These are phyloP conservation scores for Paraplagusia blochii DNA, from an alignment of 2,113 vertebrate species.

Conservation along the genomic window DNA sequence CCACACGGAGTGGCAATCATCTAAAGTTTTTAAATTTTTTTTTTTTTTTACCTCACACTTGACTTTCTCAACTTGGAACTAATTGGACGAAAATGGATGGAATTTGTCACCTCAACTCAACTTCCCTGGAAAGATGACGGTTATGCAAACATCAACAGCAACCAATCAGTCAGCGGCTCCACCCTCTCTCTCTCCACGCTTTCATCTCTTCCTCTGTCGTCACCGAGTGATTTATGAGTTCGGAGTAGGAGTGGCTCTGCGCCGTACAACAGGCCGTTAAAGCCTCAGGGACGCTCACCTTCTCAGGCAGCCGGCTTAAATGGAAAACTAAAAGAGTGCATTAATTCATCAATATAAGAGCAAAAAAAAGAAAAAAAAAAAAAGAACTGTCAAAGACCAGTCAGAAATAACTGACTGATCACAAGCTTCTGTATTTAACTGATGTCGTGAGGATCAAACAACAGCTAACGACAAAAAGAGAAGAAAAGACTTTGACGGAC, in stretches of 20 bases:
- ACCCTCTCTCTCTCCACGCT: slow-evolving; percentile 34
- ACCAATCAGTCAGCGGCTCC: slow-evolving; percentile 28
- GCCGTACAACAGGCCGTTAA: slow-evolving; percentile 69
- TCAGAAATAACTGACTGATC: slow-evolving; percentile 73
- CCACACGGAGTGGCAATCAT: slow-evolving; percentile 60
- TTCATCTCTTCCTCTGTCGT: slow-evolving; percentile 31
- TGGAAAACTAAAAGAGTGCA: slow-evolving; percentile 79
- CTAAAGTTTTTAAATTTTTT: slow-evolving; percentile 58
- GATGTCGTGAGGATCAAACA: slow-evolving; percentile 66
- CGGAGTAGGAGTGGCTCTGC: slow-evolving; percentile 62
- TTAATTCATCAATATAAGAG: slow-evolving; percentile 76
- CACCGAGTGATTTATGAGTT: slow-evolving; percentile 68
- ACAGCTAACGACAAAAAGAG: slow-evolving; percentile 41
- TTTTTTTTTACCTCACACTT: slow-evolving; percentile 36
- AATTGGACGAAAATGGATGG: slow-evolving; percentile 13
- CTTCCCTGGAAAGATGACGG: slow-evolving; percentile 27
- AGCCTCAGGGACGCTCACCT: slow-evolving; percentile 74
- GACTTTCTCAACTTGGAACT: slow-evolving; percentile 39
- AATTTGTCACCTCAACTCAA: slow-evolving; percentile 4
- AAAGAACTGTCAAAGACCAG: slow-evolving; percentile 74
- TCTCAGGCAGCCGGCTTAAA: slow-evolving; percentile 75
- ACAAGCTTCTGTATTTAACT: slow-evolving; percentile 62
- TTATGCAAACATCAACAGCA: slow-evolving; percentile 14
- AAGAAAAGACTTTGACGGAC: slow-evolving; percentile 25
- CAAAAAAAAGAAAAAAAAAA: slow-evolving; percentile 76